Evolutionary conservation across 92 coral and sea anemone genomes (phyloP).

Genomic region (Plumapathes pennacea): DNA sequence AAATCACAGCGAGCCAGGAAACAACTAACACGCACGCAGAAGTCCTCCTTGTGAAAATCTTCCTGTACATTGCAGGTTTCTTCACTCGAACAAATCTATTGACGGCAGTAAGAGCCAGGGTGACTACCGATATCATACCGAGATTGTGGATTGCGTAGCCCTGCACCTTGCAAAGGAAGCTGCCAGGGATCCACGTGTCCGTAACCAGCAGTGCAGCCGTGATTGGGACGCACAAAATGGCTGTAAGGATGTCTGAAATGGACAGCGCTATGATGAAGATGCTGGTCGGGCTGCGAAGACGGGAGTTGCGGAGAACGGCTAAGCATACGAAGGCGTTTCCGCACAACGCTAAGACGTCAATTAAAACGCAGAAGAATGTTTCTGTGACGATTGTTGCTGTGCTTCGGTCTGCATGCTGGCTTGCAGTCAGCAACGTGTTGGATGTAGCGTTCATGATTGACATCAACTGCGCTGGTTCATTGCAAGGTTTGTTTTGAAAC

Average conservation of each 20-base stretch:
- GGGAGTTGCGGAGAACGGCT: slow-evolving; percentile 26
- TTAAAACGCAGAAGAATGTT: slow-evolving; percentile 1
- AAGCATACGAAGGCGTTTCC: slow-evolving; percentile 27
- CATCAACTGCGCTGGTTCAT: no score
- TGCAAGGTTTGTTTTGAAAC: no score
- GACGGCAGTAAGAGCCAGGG: slow-evolving; percentile 22
- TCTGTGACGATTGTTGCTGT: slow-evolving; percentile 6
- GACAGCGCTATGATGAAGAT: slow-evolving; percentile 18
- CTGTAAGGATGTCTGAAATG: slow-evolving; percentile 9
- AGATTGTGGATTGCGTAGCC: slow-evolving; percentile 7
- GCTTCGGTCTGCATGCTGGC: slow-evolving; percentile 3
- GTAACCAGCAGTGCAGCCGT: slow-evolving; percentile 10
- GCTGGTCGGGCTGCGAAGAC: slow-evolving; percentile 21
- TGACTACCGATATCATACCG: slow-evolving; percentile 12
- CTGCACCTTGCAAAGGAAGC: slow-evolving; percentile 6
- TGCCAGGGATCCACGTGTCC: slow-evolving; percentile 11
- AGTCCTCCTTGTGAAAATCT: slow-evolving; percentile 12
- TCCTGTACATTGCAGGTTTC: slow-evolving; percentile 7
- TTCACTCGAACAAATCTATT: slow-evolving; percentile 21
- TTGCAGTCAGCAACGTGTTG: no score
- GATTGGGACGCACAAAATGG: slow-evolving; percentile 7
- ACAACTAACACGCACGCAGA: slow-evolving; percentile 4
- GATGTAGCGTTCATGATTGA: no score
- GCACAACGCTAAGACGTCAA: slow-evolving; percentile 4
- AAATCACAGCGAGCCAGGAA: slow-evolving; percentile 1